A percentile compares a stretch with the other conserved stretches of the same genome.
Conservation (phyloP, 2,888 invertebrate species). For the Emmelina monodactyla region DNA sequence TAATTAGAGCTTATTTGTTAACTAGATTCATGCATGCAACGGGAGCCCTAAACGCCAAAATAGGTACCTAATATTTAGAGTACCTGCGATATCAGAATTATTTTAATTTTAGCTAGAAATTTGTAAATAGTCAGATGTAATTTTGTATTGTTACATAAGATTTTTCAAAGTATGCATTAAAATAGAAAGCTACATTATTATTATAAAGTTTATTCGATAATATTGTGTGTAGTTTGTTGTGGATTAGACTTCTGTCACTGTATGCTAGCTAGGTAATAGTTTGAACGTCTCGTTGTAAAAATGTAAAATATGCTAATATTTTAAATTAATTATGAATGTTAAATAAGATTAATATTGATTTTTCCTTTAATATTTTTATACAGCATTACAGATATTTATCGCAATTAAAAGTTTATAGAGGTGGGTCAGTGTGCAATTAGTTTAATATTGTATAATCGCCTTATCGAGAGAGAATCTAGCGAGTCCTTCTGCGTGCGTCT, state of each 20-base stretch:
- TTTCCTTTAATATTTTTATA: conserved; percentile 67
- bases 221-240: conserved; percentile 62
- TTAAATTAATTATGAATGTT: conserved; percentile 54
- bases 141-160: conserved; percentile 61
- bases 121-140: conserved; percentile 61
- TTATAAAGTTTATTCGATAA: conserved; percentile 49
- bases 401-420: conserved; percentile 65
- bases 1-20: background rate
- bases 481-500: conserved; percentile 52
- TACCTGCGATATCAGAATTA: conserved; percentile 21
- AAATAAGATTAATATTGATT: conserved; percentile 56
- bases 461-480: conserved; percentile 64
- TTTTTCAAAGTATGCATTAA: conserved; percentile 57
- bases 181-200: conserved; percentile 53
- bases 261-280: conserved; percentile 53
- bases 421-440: conserved; percentile 62
- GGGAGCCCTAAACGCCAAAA: conserved; percentile 44
- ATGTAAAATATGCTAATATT: conserved; percentile 61
- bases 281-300: conserved; percentile 60
- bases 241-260: conserved; percentile 58
- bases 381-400: conserved; percentile 63
- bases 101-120: conserved; percentile 49
- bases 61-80: conserved; percentile 47
- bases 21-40: conserved; percentile 36
- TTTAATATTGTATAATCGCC: conserved; percentile 60